phyloP scores from a whole-genome alignment of 2,888 invertebrate species.

The Cephus nigrinus region DNA sequence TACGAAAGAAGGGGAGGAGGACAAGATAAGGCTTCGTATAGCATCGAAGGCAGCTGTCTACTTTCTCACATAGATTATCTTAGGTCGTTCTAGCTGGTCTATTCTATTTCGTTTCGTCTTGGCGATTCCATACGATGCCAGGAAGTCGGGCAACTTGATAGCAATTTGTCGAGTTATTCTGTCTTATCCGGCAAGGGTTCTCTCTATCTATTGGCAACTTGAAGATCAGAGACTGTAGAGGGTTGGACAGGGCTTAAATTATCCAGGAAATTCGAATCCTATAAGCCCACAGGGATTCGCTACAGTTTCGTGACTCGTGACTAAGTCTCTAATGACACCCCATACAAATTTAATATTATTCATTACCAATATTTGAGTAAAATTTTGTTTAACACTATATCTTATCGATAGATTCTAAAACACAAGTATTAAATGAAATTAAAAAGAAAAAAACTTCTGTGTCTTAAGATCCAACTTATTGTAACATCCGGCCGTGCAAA shows the following conservation, averaged over 20 bases:
- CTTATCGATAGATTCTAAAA: no score
- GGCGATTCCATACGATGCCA: slow-evolving; percentile 29
- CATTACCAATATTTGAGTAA: no score
- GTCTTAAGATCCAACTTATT: no score
- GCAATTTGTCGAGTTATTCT: slow-evolving; percentile 43
- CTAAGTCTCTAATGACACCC: no score
- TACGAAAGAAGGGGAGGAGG: not conserved
- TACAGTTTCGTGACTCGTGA: no score
- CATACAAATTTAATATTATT: no score
- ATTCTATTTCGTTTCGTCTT: slow-evolving; percentile 42
- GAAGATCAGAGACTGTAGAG: slow-evolving; percentile 47
- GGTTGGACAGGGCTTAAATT: slow-evolving; percentile 37
- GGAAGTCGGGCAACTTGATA: slow-evolving; percentile 51
- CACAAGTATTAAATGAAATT: no score
- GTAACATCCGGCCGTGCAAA: no score
- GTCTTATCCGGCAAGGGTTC: slow-evolving; percentile 36
- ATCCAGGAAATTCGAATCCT: slow-evolving; percentile 39
- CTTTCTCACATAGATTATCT: slow-evolving; percentile 59
- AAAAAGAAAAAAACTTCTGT: no score
- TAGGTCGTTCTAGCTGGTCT: slow-evolving; percentile 32
- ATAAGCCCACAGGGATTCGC: no score
- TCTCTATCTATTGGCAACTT: slow-evolving; percentile 42
- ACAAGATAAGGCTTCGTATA: not conserved
- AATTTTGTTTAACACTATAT: no score
- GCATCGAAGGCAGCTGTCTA: slow-evolving; percentile 44